phyloP scores from a whole-genome alignment of 2,797 vertebrate species.

The Macropus fuliginosus region DNA sequence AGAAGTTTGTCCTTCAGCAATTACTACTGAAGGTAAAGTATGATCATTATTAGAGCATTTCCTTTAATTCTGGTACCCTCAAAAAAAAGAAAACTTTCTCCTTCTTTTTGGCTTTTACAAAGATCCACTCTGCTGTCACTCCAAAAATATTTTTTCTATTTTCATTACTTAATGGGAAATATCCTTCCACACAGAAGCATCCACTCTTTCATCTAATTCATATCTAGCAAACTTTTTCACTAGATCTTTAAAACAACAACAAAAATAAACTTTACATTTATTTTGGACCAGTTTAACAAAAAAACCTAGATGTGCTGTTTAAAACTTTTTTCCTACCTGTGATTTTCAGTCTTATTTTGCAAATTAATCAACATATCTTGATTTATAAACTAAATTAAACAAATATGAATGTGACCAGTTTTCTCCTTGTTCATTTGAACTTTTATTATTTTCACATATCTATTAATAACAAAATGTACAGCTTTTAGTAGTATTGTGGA shows the following conservation, averaged over 20 bases:
- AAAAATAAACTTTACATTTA: constrained; percentile 3
- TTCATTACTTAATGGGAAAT: constrained; percentile 35
- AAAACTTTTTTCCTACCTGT: constrained; percentile 31
- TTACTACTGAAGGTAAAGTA: constrained; percentile 89
- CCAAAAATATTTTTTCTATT: constrained; percentile 30
- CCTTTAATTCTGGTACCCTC: neutral
- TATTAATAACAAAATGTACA: neutral
- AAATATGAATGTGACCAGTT: neutral
- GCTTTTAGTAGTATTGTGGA: neutral
- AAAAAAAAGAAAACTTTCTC: constrained; percentile 14
- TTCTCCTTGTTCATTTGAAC: neutral
- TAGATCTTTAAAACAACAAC: neutral
- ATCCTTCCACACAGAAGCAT: constrained; percentile 43
- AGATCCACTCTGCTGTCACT: constrained; percentile 16
- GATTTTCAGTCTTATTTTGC: constrained; percentile 34
- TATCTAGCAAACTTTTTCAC: constrained; percentile 36
- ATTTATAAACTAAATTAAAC: neutral
- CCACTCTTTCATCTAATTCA: constrained; percentile 39
- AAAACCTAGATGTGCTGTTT: constrained; percentile 11
- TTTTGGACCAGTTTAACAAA: constrained; percentile 36
- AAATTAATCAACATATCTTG: neutral
- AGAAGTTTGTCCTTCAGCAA: constrained; percentile 92
- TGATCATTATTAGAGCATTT: neutral
- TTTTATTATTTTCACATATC: neutral
- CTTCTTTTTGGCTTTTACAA: neutral